phyloP scores from a whole-genome alignment of 2,888 invertebrate species.

The Acanthoscelides obtectus region DNA sequence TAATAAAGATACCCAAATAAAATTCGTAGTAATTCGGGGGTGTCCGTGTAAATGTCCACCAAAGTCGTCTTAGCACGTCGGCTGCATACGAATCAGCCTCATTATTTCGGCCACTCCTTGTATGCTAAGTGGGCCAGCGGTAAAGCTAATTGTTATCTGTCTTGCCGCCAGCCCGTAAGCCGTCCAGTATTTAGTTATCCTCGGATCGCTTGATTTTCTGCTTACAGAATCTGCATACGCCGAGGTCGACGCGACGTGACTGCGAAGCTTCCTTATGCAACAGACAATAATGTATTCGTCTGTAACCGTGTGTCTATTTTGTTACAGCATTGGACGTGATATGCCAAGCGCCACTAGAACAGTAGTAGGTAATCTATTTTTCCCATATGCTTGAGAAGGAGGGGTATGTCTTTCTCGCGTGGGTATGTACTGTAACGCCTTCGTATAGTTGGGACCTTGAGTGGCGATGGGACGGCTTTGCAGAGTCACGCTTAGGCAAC shows the following conservation, averaged over 20 bases:
- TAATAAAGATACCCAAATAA: not conserved
- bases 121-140: not conserved
- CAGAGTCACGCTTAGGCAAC: too few relatives aligned
- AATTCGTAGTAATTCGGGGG: not conserved
- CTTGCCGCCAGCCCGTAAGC: too few relatives aligned
- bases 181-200: not conserved
- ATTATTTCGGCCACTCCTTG: not conserved
- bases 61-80: not conserved
- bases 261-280: not conserved
- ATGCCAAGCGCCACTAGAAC: too few relatives aligned
- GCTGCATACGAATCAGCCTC: not conserved
- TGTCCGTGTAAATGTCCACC: not conserved
- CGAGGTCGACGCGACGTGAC: not conserved
- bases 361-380: too few relatives aligned
- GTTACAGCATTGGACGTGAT: too few relatives aligned
- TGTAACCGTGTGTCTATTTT: too few relatives aligned
- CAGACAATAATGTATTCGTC: not conserved
- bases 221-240: not conserved
- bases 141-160: not conserved
- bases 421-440: too few relatives aligned
- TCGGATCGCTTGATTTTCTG: not conserved
- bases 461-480: too few relatives aligned
- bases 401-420: too few relatives aligned
- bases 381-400: too few relatives aligned
- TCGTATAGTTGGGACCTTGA: too few relatives aligned